Base-by-base conservation (phyloP, 2,888 invertebrate genomes). In the Mechanitis mazaeus region DNA sequence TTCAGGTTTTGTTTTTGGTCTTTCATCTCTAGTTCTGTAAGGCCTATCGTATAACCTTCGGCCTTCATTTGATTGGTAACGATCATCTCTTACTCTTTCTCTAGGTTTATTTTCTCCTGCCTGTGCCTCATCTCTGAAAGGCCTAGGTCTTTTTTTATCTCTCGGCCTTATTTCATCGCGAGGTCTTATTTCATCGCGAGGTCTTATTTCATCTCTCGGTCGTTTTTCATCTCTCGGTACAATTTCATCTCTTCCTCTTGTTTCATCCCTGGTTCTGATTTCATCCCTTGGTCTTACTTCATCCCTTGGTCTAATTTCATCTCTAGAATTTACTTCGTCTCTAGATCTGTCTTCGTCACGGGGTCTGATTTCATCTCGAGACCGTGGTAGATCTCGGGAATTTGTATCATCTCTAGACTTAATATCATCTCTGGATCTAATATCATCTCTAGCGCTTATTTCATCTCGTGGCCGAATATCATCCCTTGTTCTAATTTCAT, bases 1-100 rank as follows among this genome's bases (percentile, higher is more conserved):
- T 67, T 88, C 85, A 35, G 77, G 70, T 64, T 79, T 80, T 61
- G 67, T 68, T 64, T 70, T 73, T 42, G 87, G 84, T 64, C 82
- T 80, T 20, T 75, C 74, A 28, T 87, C 86, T 64, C 79, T 77
- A 4, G 72, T 76, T 68, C 79, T 79, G n/a, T 69, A 72, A 3
- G 80, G 81, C 9, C 78, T 72, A 7, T 82, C 85, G 20, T 79
- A 84, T 55, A 64, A 60, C 12, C 71, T 64, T 57, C 73, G 68
- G 2, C 69, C 72, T 64, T 76, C 75, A 56, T 68, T 68, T 33
- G 71, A 58, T 57, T 68, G 69, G 59, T 58, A 68, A 11, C 73
- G 68, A 20, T 72, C 68, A 47, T 67, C 67, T 54, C 64, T 63
- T 45, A 63, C 45, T 46, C 65, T 60, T 9, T 67, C 66, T 50